Evolutionary conservation across 1,140 invertebrate genomes (phyloP), one percentile per base, ranked within the genome.

Genomic region (Pemphigus obesinymphae): DNA sequence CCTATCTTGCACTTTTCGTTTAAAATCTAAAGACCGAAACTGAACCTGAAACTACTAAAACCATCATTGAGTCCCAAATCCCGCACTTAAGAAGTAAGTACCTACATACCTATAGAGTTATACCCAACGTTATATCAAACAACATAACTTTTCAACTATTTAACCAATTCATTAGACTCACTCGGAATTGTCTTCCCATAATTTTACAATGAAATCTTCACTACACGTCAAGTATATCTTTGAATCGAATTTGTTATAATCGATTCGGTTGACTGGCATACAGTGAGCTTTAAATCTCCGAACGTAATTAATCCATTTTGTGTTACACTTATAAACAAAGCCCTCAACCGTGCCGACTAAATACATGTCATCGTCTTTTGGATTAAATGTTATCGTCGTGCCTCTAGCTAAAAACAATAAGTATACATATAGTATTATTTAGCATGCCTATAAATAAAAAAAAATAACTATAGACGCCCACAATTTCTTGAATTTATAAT

Each of bases 311-410:
- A 92, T 92, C 84, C 93, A 93, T 34, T 91, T 91, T 2, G 93
- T 94, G 66, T 94, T 96, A 86, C 96, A 97, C 84, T 95, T 94
- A 86, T 95, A 95, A 84, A 98, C 94, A 81, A 91, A 91, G n/a
- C 97, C 96, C 85, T 96, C 95, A 85, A 97, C 96, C 0, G 96
- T 97, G 31, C 96, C 96, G 40, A 97, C 93, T 48, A 97, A 87
- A 87, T 95, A 97, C 72, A 96, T 90, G 82, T 93, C 90, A 1
- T 89, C 87, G 83, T 94, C 91, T 31, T 90, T 89, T 3, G 94
- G 95, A 88, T 97, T 94, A 87, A 97, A 96, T 70, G 93, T 92
- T 84, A 98, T 90, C 82, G 93, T 93, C 81, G 93, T 94, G 17
- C 95, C 95, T 86, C 93, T 95, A 83, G 91, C 94, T 95, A 4